Evolutionary conservation across 2,888 invertebrate genomes (phyloP), one percentile per base, ranked within the genome.

Genomic region (Euplexia lucipara): DNA sequence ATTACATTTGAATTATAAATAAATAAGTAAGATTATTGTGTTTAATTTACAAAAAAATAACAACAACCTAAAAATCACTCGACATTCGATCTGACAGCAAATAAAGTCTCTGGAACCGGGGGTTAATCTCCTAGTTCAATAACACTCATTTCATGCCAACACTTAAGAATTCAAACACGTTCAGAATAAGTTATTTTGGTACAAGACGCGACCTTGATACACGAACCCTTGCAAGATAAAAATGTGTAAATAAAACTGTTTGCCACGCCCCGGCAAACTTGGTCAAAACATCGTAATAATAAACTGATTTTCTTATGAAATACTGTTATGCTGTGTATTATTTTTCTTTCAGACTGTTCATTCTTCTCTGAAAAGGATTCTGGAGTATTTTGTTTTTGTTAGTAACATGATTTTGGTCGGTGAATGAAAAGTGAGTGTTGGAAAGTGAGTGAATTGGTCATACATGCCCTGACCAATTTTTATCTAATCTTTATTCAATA

Each of bases 181-280:
- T 70, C 2, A 9, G 26, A 52, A 49, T 66, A 57, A 34, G 5
- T 41, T 44, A 63, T 63, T 49, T 53, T 18, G 34, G 16, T 58
- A 53, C 32, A 37, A 42, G 2, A 10, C 41, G 3, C 9, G 45
- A 48, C 58, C 59, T 75, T 70, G 58, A 37, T 20, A 39, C n/a
- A 10, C 20, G 39, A 62, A 54, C 54, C 49, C 51, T 56, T 54
- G 26, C 51, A 30, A 47, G 39, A 63, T 41, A 58, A 56, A n/a
- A 68, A 26, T 20, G 52, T 69, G 66, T 57, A 76, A 67, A 79
- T 78, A 79, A 74, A 73, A 59, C 42, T 51, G 52, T 78, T 70
- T 63, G 42, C 52, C 14, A 41, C 70, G 77, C 78, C 37, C 30
- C 41, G 53, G 18, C 62, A 41, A 12, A 18, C 53, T 61, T 61